Percentiles rank a stretch among this genome's conserved stretches.
Evolutionary conservation across 2,888 invertebrate genomes (phyloP).

Genomic region (Orthonevra nobilis): DNA sequence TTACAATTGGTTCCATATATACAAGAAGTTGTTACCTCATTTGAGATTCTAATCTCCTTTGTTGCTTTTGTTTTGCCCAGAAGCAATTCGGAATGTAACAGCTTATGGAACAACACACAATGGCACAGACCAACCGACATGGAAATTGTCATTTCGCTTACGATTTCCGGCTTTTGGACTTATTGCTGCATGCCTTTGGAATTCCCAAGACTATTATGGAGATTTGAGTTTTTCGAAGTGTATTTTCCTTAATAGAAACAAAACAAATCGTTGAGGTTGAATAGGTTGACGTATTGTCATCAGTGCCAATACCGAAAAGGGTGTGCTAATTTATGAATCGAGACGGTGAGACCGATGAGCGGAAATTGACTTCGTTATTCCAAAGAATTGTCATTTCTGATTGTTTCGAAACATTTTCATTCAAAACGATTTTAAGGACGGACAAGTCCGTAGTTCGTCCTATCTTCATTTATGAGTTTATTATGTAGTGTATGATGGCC

Average conservation of each 20-base stretch:
- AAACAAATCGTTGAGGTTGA: neutral
- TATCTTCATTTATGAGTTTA: too few relatives aligned
- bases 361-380: too few relatives aligned
- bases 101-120: neutral
- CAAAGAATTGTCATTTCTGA: too few relatives aligned
- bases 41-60: slow-evolving; percentile 60
- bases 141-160: slow-evolving; percentile 56
- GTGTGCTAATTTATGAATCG: too few relatives aligned
- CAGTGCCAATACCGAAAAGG: too few relatives aligned
- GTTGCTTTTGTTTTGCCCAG: slow-evolving; percentile 50
- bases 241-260: neutral
- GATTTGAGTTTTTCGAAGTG: slow-evolving; percentile 4
- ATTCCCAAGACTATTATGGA: slow-evolving; percentile 34
- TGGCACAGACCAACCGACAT: slow-evolving; percentile 31
- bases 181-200: slow-evolving; percentile 40
- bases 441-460: too few relatives aligned
- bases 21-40: slow-evolving; percentile 38
- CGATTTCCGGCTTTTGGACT: slow-evolving; percentile 58
- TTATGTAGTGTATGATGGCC: too few relatives aligned
- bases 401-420: too few relatives aligned
- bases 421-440: too few relatives aligned
- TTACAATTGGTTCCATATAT: neutral
- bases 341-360: too few relatives aligned
- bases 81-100: slow-evolving; percentile 42
- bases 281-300: neutral